Percentiles rank a stretch among this genome's conserved stretches.
Evolutionary conservation across 2,888 invertebrate genomes (phyloP).

Genomic region (Eilema caniola): DNA sequence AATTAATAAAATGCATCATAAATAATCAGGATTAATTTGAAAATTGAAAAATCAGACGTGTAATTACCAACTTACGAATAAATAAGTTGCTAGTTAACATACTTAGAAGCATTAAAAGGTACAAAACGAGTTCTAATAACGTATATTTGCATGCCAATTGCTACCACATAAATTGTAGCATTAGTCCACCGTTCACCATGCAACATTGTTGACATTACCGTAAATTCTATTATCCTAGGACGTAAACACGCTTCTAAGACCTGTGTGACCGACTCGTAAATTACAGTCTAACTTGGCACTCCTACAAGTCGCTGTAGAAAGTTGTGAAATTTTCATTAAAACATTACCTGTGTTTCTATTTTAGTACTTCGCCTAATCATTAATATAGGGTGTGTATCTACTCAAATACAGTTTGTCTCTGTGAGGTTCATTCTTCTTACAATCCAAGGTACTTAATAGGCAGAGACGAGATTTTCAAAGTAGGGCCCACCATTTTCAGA

Average conservation of each 20-base stretch:
- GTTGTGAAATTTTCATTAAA: neutral
- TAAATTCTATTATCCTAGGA: constrained; percentile 15
- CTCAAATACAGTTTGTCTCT: no score
- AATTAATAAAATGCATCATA: no score
- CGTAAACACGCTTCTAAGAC: constrained; percentile 10
- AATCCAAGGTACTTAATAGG: no score
- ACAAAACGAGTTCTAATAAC: constrained; percentile 45
- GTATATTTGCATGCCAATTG: constrained; percentile 56
- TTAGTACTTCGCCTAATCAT: no score
- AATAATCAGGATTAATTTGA: no score
- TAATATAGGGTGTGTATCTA: no score
- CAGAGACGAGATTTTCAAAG: no score
- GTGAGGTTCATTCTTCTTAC: no score
- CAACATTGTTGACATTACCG: constrained; percentile 33
- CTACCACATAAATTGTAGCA: constrained; percentile 44
- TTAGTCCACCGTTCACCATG: constrained; percentile 28
- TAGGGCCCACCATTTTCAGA: no score
- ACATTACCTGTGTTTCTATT: neutral
- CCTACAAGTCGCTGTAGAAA: neutral
- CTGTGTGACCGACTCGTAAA: constrained; percentile 10
- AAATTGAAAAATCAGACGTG: no score
- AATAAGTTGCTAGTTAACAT: neutral
- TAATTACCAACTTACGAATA: constrained; percentile 1
- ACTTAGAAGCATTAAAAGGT: constrained; percentile 9
- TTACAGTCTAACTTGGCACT: neutral